Evolutionary conservation across 64 coral and sea anemone species (phyloP), one percentile per base, ranked within the genome.

Genomic region (Montipora capricornis): DNA sequence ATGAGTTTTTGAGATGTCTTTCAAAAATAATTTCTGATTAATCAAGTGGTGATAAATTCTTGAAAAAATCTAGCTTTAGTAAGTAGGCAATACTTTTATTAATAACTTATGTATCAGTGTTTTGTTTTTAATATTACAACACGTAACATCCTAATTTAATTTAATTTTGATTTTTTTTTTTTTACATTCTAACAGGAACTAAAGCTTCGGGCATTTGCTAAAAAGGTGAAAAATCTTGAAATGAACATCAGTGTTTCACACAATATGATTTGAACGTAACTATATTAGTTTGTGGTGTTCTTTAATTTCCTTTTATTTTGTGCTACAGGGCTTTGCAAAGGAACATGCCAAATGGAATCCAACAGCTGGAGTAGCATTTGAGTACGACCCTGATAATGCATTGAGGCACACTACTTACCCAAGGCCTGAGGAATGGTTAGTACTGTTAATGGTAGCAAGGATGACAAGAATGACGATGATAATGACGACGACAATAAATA

Each of bases 321-420:
- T 5, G 20, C 67, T 48, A 2, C 44, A 99, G 98, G 98, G 98
- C 74, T 99, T 99, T 93, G 98, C 95, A 64, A 99, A 99, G 77
- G 98, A 99, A 58, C 98, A 99, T 95, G 98, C 98, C 14, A 99
- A 99, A 53, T 99, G 98, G 98, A 99, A 96, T 50, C 98, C 98
- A 12, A 99, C 98, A 48, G 92, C 95, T 22, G 98, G 98, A 17
- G 92, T 99, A 3, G 95, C 98, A 49, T 99, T 99, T 96, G 98
- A 99, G 69, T 99, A 99, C 83, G 98, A 99, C 81, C 98, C 98
- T 7, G 98, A 99, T 60, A 99, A 99, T 88, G 90, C 95, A 6
- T 85, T 99, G 5, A 89, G 98, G 83, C 98, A 99, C 55, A 99
- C 98, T 16, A 99, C 98, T 12, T 99, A 90, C 80, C 98, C 98